Conservation (phyloP, 1,140 invertebrate species). For the Dolichoris vasculosae region DNA sequence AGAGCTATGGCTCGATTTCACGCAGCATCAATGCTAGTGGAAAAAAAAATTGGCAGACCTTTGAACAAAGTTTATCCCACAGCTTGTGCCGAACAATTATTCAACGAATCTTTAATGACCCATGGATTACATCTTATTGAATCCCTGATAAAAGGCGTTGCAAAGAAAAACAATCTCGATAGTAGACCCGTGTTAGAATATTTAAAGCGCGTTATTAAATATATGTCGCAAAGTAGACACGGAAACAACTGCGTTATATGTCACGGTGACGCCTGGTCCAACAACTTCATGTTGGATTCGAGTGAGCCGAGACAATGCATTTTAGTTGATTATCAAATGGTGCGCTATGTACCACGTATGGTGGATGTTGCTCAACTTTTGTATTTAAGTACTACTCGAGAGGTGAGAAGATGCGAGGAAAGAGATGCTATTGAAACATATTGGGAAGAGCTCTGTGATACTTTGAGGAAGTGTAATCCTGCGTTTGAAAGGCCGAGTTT, state of each 20-base stretch:
- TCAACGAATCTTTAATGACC: not conserved
- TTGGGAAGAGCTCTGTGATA: not conserved
- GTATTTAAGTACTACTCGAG: slow-evolving; percentile 43
- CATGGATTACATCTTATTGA: not conserved
- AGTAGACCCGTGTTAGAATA: not conserved
- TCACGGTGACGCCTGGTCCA: slow-evolving; percentile 34
- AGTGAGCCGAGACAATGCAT: slow-evolving; percentile 72
- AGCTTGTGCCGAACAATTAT: slow-evolving; percentile 7
- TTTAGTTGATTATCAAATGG: slow-evolving; percentile 77
- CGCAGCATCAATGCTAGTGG: slow-evolving; percentile 75
- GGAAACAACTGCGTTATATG: not conserved
- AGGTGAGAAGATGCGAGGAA: not conserved
- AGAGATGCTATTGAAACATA: not conserved
- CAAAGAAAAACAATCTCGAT: not conserved
- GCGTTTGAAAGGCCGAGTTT: not conserved
- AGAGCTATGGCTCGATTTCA: slow-evolving; percentile 76
- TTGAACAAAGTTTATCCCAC: slow-evolving; percentile 1
- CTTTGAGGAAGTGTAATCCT: not conserved
- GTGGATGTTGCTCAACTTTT: slow-evolving; percentile 66
- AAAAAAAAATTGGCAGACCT: slow-evolving; percentile 65
- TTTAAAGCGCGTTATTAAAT: not conserved
- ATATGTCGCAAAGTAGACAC: not conserved
- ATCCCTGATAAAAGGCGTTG: not conserved
- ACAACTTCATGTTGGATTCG: slow-evolving; percentile 57
- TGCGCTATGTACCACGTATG: slow-evolving; percentile 69